Evolutionary conservation across 1,140 invertebrate genomes (phyloP).

Genomic region (Hyles vespertilio): DNA sequence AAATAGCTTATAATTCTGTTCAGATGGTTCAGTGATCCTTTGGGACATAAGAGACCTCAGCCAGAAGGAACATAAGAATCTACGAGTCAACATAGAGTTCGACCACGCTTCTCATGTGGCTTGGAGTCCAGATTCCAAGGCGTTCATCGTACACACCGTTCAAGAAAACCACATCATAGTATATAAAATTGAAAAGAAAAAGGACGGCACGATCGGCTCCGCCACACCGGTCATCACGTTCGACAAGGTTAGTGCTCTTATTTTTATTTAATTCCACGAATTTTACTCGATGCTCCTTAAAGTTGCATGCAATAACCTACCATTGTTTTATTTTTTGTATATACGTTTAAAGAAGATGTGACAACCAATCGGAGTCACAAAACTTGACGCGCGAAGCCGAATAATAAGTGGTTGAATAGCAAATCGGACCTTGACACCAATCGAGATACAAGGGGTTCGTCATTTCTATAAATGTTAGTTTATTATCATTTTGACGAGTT

Average conservation of each 20-base stretch:
- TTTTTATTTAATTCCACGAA: conserved; percentile 3
- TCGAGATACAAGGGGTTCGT: too few relatives aligned
- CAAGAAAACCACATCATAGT: conserved; percentile 86
- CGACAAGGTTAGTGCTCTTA: conserved; percentile 79
- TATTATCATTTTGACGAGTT: too few relatives aligned
- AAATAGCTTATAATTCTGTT: conserved; percentile 10
- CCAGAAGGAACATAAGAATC: conserved; percentile 84
- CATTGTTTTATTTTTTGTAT: conserved; percentile 30
- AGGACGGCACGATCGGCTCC: conserved; percentile 82
- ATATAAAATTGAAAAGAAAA: conserved; percentile 89
- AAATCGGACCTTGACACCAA: too few relatives aligned
- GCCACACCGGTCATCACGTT: conserved; percentile 84
- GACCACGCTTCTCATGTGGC: conserved; percentile 86
- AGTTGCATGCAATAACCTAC: background rate
- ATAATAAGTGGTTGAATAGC: too few relatives aligned
- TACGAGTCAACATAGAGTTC: conserved; percentile 88
- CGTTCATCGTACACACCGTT: conserved; percentile 86
- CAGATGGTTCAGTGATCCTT: conserved; percentile 89
- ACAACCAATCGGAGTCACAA: background rate
- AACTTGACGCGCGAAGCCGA: too few relatives aligned
- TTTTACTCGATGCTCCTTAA: background rate
- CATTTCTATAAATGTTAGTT: too few relatives aligned
- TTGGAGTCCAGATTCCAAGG: conserved; percentile 93
- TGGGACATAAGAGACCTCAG: conserved; percentile 88
- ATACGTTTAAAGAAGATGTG: background rate